Percentiles rank a stretch among this genome's conserved stretches.
phyloP scores from a whole-genome alignment of 2,113 vertebrate genomes.

The Trichomycterus rosablanca region DNA sequence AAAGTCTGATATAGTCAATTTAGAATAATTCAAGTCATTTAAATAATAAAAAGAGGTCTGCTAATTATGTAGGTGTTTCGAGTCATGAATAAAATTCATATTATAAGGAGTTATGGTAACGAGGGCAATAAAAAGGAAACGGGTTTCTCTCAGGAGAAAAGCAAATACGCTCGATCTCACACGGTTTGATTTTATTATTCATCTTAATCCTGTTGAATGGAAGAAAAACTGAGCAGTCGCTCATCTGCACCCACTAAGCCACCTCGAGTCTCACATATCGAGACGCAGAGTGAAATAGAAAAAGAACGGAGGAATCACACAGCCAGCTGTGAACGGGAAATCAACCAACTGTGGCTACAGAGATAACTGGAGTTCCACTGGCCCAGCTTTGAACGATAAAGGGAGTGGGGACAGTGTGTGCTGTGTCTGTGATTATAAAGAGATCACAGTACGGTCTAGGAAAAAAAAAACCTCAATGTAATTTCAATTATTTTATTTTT shows the following conservation, averaged over 20 bases:
- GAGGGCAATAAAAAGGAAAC: background rate
- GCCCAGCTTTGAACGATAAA: background rate
- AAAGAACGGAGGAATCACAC: conserved; percentile 5
- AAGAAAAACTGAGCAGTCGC: conserved; percentile 7
- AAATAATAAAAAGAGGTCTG: background rate
- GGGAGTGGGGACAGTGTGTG: background rate
- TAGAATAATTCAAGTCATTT: background rate
- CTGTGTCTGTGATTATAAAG: conserved; percentile 2
- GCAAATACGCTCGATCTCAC: background rate
- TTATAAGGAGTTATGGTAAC: background rate
- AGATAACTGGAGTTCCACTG: background rate
- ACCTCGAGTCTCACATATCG: background rate
- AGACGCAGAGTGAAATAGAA: background rate
- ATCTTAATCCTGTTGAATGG: conserved; percentile 3
- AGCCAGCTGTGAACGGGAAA: background rate
- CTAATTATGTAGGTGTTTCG: conserved; percentile 1
- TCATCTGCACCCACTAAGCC: conserved; percentile 8
- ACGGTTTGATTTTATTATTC: background rate
- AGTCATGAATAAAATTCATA: background rate
- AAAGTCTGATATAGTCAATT: background rate
- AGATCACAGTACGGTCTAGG: no score
- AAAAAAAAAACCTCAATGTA: no score
- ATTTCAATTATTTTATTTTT: no score
- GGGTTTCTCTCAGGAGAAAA: background rate
- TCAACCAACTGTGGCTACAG: background rate